These are phyloP conservation scores for Buceros bicornis DNA, from an alignment of 2,797 vertebrate species.

Conservation along the genomic window DNA sequence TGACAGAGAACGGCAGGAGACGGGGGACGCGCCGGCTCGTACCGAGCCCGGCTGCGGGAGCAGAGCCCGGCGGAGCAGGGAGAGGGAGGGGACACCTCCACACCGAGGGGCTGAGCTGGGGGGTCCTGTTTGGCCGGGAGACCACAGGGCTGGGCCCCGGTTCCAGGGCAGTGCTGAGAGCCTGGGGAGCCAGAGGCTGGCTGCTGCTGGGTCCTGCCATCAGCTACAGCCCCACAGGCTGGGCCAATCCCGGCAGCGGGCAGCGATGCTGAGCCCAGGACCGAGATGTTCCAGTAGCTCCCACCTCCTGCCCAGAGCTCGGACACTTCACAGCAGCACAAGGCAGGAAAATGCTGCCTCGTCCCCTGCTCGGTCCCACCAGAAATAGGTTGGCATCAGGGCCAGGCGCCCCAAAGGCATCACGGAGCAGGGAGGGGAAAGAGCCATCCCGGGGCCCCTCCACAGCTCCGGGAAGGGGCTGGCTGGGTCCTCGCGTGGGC, in stretches of 20 bases:
- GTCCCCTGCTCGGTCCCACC: not conserved
- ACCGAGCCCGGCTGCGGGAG: not conserved
- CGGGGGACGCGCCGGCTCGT: not conserved
- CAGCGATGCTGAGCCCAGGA: not conserved
- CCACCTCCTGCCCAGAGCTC: not conserved
- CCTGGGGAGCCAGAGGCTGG: accelerated
- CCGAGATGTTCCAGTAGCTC: not conserved
- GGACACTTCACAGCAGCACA: accelerated
- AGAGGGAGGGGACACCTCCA: not conserved
- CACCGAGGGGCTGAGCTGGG: not conserved
- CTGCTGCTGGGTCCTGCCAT: not conserved
- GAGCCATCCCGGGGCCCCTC: not conserved
- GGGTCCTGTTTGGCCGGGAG: not conserved
- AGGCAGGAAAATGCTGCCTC: not conserved
- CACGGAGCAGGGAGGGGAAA: not conserved
- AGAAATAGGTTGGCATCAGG: accelerated
- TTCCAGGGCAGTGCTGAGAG: not conserved
- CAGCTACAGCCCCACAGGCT: not conserved
- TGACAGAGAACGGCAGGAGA: not conserved
- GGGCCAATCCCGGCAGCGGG: not conserved
- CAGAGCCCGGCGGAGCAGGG: not conserved
- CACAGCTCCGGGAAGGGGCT: not conserved
- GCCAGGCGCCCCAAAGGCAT: not conserved
- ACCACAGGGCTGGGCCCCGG: not conserved
- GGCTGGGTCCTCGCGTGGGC: conserved; percentile 39